phyloP scores from a whole-genome alignment of 2,113 vertebrate genomes.

The Cephalopholis sonnerati region DNA sequence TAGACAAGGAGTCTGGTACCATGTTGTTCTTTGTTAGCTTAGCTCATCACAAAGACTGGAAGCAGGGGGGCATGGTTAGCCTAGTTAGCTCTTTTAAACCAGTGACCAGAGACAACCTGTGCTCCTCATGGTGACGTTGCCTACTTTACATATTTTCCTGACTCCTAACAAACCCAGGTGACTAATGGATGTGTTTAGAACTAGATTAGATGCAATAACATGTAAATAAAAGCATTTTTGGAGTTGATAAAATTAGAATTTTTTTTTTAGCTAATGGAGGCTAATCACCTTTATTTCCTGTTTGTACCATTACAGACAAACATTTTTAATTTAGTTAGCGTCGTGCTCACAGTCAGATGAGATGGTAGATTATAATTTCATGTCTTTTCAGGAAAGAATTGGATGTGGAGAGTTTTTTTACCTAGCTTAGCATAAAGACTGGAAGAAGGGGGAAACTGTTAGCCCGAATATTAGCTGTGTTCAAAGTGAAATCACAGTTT shows the following conservation, averaged over 20 bases:
- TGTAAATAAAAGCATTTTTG: background rate
- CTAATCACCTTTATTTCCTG: background rate
- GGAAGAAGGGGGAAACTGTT: background rate
- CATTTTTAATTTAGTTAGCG: background rate
- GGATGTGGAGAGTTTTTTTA: background rate
- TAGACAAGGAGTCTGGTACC: background rate
- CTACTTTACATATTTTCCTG: background rate
- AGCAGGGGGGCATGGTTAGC: background rate
- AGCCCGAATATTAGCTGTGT: background rate
- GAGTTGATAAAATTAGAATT: background rate
- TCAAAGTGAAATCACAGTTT: background rate
- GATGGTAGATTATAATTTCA: too few species aligned
- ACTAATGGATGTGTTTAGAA: background rate
- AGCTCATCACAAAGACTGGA: background rate
- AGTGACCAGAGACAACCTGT: background rate
- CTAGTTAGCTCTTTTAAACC: background rate
- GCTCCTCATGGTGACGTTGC: background rate
- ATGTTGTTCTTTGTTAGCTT: background rate
- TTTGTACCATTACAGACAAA: background rate
- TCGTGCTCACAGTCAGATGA: background rate
- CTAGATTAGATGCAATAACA: background rate
- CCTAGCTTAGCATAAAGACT: background rate
- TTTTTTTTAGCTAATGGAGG: background rate
- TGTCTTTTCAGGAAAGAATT: background rate
- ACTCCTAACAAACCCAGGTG: background rate